Evolutionary conservation across 2,888 invertebrate species (phyloP), one percentile per base, ranked within the genome.

Genomic region (Patella pellucida): DNA sequence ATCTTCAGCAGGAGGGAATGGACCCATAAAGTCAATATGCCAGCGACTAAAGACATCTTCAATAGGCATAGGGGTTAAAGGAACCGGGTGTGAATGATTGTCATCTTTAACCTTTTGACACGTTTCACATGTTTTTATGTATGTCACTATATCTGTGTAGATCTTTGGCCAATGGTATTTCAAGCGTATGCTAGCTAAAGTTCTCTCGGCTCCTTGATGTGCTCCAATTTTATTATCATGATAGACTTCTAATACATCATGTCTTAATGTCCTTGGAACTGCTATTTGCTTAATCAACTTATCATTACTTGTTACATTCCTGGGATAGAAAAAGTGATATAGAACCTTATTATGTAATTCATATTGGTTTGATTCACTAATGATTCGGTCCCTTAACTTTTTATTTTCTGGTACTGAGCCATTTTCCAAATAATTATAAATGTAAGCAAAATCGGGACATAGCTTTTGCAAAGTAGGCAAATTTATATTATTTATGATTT

Each of bases 1-100:
- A 5, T 68, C 68, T 3, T 54, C 16, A 27, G 72, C 68, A 15
- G 73, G 52, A 0, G 75, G 62, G 3, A 77, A 52, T 11, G 74
- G 74, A 0, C 77, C 77, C 1, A 79, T 41, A 11, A 79, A 75
- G n/a, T 79, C 78, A 15, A 79, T 74, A 67, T 77, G 77, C 19
- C 69, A 56, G 19, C 77, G 14, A 4, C 68, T 52, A 51, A 79
- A 77, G 7, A 68, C 68, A 3, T 69, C 74, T 15, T 52, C 67
- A 3, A 77, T 23, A 1, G 79, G 76, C 41, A 79, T 11, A 3
- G 76, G 75, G 12, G 15, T 52, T 7, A 77, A 31, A 15, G 78
- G 78, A 15, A 75, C 79, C 1, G 62, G 67, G 3, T 71, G 68
- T 2, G 56, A n/a, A 23, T 73, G 68, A 14, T 41, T 52, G 15